A percentile compares a stretch with the other conserved stretches of the same genome.
phyloP scores from a whole-genome alignment of 1,140 invertebrate genomes.

The Lucilia sericata region DNA sequence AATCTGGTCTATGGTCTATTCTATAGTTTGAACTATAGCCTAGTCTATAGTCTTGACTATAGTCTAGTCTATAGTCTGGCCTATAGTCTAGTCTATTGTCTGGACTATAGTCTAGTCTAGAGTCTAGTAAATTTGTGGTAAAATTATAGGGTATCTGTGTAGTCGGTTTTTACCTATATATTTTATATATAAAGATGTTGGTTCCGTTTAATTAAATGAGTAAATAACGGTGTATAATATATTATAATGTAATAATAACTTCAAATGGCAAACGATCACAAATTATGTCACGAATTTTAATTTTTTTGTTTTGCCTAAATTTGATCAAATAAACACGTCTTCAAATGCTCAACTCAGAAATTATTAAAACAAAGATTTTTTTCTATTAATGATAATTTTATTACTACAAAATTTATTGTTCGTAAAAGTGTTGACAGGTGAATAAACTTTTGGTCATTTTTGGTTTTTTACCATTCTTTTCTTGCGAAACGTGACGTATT shows the following conservation, averaged over 20 bases:
- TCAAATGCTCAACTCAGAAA: neutral
- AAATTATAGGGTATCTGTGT: no score
- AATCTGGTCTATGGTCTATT: no score
- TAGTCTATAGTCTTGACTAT: no score
- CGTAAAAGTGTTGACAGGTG: conserved; percentile 33
- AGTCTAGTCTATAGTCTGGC: no score
- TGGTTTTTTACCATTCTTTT: neutral
- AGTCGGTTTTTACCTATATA: no score
- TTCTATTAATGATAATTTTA: conserved; percentile 2
- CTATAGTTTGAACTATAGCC: no score
- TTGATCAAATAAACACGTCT: neutral
- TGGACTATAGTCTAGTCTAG: no score
- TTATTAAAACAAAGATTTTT: neutral
- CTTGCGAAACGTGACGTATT: neutral
- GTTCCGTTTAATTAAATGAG: neutral
- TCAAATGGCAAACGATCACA: conserved; percentile 17
- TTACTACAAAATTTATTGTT: conserved; percentile 8
- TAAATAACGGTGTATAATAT: conserved; percentile 11
- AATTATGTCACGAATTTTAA: conserved; percentile 35
- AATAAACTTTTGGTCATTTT: conserved; percentile 46
- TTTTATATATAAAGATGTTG: no score
- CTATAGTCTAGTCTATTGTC: no score
- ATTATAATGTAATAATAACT: conserved; percentile 32
- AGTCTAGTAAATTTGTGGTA: no score
- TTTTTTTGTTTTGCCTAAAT: neutral